Base-by-base conservation (phyloP, 2,113 vertebrate genomes). In the Carlito syrichta region DNA sequence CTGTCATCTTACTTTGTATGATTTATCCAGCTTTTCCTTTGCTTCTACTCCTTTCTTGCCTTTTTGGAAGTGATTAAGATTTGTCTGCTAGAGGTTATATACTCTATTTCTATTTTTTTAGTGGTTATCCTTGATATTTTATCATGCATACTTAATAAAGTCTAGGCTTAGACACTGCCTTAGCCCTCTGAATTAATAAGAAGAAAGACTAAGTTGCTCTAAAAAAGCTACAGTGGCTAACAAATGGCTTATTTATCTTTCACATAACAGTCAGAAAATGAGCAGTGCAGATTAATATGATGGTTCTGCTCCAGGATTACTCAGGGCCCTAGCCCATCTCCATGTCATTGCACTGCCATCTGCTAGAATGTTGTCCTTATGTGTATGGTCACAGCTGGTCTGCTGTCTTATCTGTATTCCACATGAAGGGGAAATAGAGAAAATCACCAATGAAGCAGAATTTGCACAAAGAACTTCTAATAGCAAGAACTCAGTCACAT, bases 1-100 rank as follows among this genome's bases (percentile, higher is more conserved):
- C 38, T 56, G 58, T 19, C 58, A 63, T 50, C 30, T 58, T 58
- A 63, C 48, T 68, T 86, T 85, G 32, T 89, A n/a, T 56, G 58
- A 56, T 82, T 48, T 95, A 43, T 56, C 8, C 63, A 81, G 58
- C 19, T 74, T 92, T 92, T 90, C 79, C 23, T 92, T 94, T 84
- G 50, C 11, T 74, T 58, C 43, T 74, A 85, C 35, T 91, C 30
- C 52, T 69, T 89, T 54, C 50, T 88, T 89, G 54, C 14, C 71
- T 50, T 82, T 96, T 62, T 43, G 40, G 14, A 27, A 30, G 14
- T 16, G 10, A 77, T 77, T 69, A 50, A 78, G 6, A 71, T 89
- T 82, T 94, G 92, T 50, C 43, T 43, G 54, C 62, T 17, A 35
- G 13, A 89, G 89, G 38, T 71, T 50, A 78, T 60, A 52, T n/a